A percentile compares a stretch with the other conserved stretches of the same genome.
phyloP scores from a whole-genome alignment of 2,888 invertebrate genomes.

The Andrena fulva region DNA sequence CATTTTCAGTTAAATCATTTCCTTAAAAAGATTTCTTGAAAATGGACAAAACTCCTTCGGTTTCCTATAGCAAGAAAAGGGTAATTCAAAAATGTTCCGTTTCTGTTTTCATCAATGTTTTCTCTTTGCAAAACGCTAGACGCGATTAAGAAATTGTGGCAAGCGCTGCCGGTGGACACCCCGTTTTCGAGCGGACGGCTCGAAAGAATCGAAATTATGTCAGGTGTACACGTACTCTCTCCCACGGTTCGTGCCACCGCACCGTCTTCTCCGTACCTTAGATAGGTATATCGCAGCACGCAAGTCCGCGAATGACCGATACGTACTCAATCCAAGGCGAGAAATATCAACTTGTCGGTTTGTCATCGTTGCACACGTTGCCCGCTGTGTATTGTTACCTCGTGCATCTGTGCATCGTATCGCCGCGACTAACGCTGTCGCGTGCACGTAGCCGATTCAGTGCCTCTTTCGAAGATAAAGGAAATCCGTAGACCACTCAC shows the following conservation, averaged over 20 bases:
- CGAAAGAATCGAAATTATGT: conserved; percentile 4
- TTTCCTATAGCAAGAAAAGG: no score
- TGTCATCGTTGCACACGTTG: conserved; percentile 43
- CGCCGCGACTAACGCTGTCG: conserved; percentile 10
- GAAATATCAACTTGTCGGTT: conserved; percentile 56
- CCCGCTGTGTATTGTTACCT: conserved; percentile 42
- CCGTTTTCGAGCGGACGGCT: background rate
- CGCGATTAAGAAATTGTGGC: background rate
- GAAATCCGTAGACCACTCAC: conserved; percentile 31
- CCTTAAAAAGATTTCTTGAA: background rate
- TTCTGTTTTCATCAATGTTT: background rate
- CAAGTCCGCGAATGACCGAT: conserved; percentile 54
- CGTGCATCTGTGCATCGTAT: conserved; percentile 30
- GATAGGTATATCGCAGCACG: conserved; percentile 45
- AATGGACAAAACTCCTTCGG: no score
- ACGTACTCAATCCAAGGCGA: conserved; percentile 28
- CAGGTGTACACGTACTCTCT: conserved; percentile 6
- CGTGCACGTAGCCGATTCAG: conserved; percentile 28
- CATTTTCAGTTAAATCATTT: background rate
- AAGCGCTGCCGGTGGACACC: background rate
- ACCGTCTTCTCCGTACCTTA: conserved; percentile 22
- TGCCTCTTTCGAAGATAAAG: conserved; percentile 34
- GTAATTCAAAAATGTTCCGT: no score
- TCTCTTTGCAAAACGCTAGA: background rate
- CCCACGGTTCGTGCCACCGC: conserved; percentile 1